Base-by-base conservation (phyloP, 2,113 vertebrate species). In the Nothobranchius furzeri region DNA sequence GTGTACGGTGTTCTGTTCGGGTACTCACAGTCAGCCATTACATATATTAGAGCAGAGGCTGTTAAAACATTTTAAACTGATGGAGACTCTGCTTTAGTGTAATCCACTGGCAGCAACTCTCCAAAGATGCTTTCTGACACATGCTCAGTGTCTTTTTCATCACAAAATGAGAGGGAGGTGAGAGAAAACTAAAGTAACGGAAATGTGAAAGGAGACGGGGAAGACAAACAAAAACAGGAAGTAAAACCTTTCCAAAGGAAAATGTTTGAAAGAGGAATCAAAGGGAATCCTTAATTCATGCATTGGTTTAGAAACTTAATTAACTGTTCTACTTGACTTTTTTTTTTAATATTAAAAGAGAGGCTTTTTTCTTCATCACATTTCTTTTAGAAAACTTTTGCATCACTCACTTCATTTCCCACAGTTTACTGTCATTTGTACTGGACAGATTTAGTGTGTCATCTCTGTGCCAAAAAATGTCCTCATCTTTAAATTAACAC, bases 51-150 rank as follows among this genome's bases (percentile, higher is more conserved):
- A 68, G 82, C 64, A 68, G 79, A 82, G 63, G 64, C 81, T 85
- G 79, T 73, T 87, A 57, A 80, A 75, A 80, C 69, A 79, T 81
- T 84, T 85, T 84, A 82, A 69, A 54, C 30, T 64, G 78, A 84
- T 69, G 68, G 20, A 20, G 20, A 15, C 68, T 68, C 67, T 60
- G 74, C 69, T 67, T 75, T 64, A 50, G 20, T 73, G 73, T 86
- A 82, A 88, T 85, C 74, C 63, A 75, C 71, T 74, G 76, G 55
- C 78, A 76, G 68, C 51, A 50, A 50, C 58, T 81, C 68, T 75
- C 48, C 58, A 51, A 78, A 75, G 61, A 82, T 78, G 81, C 69
- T 67, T 83, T 77, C 79, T 75, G 84, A 85, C 70, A 75, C 52
- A 60, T 63, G 71, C 73, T 75, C 61, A 51, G 60, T 58, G 49